These are phyloP conservation scores for Upupa epops DNA, from an alignment of 2,113 vertebrate species.

Conservation along the genomic window DNA sequence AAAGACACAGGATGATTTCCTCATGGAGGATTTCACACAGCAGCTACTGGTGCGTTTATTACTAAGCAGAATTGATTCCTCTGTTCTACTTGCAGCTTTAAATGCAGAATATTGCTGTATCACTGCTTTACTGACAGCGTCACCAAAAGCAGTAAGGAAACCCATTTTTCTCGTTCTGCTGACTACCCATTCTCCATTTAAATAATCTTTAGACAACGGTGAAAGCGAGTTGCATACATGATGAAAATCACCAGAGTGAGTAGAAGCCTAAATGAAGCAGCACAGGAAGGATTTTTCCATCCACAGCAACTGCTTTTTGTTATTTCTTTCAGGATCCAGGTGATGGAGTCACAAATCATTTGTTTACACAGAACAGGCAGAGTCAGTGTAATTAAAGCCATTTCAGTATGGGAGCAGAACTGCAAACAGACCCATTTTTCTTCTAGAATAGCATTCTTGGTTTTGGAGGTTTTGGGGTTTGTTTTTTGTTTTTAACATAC, in stretches of 20 bases:
- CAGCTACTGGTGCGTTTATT: background rate
- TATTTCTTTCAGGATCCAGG: background rate
- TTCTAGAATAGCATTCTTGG: background rate
- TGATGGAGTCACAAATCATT: background rate
- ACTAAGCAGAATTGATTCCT: background rate
- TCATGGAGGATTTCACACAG: background rate
- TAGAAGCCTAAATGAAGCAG: background rate
- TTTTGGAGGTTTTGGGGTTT: background rate
- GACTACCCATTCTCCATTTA: background rate
- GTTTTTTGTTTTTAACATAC: background rate
- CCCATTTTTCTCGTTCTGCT: background rate
- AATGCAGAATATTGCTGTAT: background rate
- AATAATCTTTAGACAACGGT: background rate
- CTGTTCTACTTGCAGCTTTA: background rate
- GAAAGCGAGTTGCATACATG: fast-evolving
- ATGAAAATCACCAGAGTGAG: background rate
- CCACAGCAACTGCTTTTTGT: background rate
- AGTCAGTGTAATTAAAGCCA: background rate
- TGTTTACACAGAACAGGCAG: background rate
- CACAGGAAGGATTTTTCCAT: background rate
- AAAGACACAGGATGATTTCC: background rate
- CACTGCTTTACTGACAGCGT: background rate
- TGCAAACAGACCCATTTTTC: background rate
- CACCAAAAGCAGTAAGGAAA: background rate
- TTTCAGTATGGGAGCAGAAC: background rate